These are phyloP conservation scores for Hypselothyrea guttata DNA, from an alignment of 2,888 invertebrate species.

Conservation along the genomic window DNA sequence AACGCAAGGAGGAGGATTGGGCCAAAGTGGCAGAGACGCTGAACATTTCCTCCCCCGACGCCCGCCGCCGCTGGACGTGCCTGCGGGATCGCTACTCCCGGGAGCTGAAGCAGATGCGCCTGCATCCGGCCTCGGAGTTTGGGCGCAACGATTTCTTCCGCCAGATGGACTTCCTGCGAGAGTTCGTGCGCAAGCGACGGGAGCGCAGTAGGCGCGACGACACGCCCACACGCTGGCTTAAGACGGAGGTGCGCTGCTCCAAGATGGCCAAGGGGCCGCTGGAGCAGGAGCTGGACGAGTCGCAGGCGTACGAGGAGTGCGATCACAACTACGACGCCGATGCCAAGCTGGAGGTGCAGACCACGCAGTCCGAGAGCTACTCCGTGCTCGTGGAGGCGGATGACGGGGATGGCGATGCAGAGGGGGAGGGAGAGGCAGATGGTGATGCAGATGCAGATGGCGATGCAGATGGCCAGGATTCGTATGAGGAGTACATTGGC, in stretches of 20 bases:
- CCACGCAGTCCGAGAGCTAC: conserved; percentile 62
- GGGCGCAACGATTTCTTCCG: conserved; percentile 77
- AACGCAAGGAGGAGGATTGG: conserved; percentile 81
- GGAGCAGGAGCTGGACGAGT: conserved; percentile 47
- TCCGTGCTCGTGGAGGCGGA: conserved; percentile 67
- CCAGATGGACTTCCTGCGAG: conserved; percentile 79
- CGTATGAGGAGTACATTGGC: conserved; percentile 49
- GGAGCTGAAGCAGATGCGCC: conserved; percentile 79
- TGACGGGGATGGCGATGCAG: conserved; percentile 38
- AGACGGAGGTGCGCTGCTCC: conserved; percentile 39
- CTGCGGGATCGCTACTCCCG: conserved; percentile 82
- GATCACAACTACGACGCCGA: conserved; percentile 60
- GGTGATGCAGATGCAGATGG: conserved; percentile 6
- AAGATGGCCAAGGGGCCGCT: conserved; percentile 39
- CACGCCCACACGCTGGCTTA: conserved; percentile 58
- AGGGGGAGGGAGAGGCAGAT: no score
- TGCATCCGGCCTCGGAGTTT: conserved; percentile 72
- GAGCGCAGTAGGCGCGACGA: conserved; percentile 70
- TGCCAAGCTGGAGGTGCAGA: conserved; percentile 56
- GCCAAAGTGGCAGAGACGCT: conserved; percentile 74
- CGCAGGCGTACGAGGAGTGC: conserved; percentile 52
- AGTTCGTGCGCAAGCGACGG: conserved; percentile 77
- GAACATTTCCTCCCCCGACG: conserved; percentile 62
- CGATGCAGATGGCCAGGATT: conserved; percentile 34
- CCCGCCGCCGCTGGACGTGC: conserved; percentile 81